phyloP scores from a whole-genome alignment of 2,888 invertebrate species.

The Thera obeliscata region DNA sequence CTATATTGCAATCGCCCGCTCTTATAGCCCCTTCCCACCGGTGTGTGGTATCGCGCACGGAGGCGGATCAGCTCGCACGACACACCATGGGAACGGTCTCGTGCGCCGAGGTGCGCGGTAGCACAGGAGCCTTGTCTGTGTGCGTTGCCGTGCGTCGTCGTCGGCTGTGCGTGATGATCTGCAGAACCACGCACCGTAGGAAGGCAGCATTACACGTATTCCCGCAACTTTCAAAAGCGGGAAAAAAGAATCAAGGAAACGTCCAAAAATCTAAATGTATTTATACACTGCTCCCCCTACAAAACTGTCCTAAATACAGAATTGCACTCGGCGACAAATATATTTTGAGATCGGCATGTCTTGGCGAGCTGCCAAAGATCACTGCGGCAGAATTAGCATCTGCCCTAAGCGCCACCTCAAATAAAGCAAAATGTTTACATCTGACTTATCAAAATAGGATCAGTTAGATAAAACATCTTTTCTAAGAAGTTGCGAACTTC shows the following conservation, averaged over 20 bases:
- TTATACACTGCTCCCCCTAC: conserved; percentile 63
- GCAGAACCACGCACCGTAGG: too few relatives aligned
- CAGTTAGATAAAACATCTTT: conserved; percentile 4
- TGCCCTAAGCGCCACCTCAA: conserved; percentile 64
- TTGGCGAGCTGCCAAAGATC: conserved; percentile 72
- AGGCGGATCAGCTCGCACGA: too few relatives aligned
- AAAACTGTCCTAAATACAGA: conserved; percentile 77
- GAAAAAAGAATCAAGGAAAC: conserved; percentile 16
- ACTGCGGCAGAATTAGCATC: conserved; percentile 64
- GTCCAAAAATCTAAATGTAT: conserved; percentile 45
- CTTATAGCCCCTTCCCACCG: too few relatives aligned
- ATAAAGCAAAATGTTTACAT: conserved; percentile 46
- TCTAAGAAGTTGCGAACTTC: background rate
- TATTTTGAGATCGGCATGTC: conserved; percentile 70
- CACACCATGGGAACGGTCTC: too few relatives aligned
- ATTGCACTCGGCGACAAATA: conserved; percentile 73
- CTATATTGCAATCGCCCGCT: background rate
- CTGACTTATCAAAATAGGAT: conserved; percentile 38
- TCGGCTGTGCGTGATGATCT: too few relatives aligned
- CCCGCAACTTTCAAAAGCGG: too few relatives aligned
- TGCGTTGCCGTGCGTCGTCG: too few relatives aligned
- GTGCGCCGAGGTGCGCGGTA: too few relatives aligned
- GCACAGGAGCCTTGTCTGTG: too few relatives aligned
- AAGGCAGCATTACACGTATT: too few relatives aligned
- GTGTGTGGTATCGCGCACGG: too few relatives aligned